Conservation (phyloP, 2,113 vertebrate genomes). For the Herpetotheres cachinnans region DNA sequence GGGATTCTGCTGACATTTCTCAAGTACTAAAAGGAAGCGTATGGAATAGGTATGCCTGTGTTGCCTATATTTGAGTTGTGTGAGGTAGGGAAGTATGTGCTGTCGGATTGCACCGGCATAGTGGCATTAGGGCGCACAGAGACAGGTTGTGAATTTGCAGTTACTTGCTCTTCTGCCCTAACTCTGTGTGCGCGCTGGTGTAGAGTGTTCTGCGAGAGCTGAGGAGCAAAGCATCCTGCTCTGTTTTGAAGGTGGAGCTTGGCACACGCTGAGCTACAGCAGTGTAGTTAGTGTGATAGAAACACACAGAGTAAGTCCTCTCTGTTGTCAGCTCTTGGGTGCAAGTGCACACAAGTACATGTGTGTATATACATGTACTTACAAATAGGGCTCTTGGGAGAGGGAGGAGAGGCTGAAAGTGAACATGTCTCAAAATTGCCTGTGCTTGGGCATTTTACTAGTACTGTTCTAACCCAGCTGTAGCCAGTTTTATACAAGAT, state of each 20-base stretch:
- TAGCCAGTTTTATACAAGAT: neutral
- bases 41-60: neutral
- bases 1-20: neutral
- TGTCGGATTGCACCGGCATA: accelerated
- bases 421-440: neutral
- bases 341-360: too few species aligned
- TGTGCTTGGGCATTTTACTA: neutral
- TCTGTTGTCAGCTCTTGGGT: neutral
- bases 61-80: neutral
- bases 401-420: neutral
- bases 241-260: neutral
- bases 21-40: neutral
- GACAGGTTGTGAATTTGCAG: neutral
- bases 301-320: neutral
- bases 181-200: neutral
- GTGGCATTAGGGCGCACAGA: neutral
- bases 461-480: neutral
- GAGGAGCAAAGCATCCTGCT: neutral
- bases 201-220: neutral
- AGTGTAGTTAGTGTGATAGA: neutral
- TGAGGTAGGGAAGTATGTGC: too few species aligned
- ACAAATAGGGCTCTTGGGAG: neutral
- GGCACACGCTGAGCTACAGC: neutral
- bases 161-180: neutral
- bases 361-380: too few species aligned